phyloP scores from a whole-genome alignment of 2,888 invertebrate species.

The Drosophila buzzatii region DNA sequence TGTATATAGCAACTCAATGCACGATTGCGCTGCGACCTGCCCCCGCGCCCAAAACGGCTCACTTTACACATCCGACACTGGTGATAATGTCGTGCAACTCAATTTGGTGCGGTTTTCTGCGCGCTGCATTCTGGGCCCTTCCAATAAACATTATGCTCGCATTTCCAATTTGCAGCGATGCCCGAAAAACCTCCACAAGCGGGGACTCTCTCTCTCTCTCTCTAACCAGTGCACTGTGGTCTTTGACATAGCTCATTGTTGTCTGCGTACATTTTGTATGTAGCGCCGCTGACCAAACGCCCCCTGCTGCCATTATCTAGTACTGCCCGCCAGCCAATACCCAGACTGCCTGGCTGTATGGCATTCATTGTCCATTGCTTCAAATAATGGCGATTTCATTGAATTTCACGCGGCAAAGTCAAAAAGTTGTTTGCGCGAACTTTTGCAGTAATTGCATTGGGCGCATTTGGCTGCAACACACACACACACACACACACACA shows the following conservation, averaged over 20 bases:
- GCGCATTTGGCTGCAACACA: slow-evolving; percentile 29
- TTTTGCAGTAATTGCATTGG: slow-evolving; percentile 79
- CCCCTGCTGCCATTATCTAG: slow-evolving; percentile 2
- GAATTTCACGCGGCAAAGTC: slow-evolving; percentile 79
- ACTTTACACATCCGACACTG: slow-evolving; percentile 58
- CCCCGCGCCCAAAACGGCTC: slow-evolving; percentile 11
- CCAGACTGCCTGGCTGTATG: neutral
- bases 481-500: slow-evolving; percentile 10
- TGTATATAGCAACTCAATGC: slow-evolving; percentile 10
- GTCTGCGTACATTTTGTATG: slow-evolving; percentile 40
- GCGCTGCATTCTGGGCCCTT: slow-evolving; percentile 6
- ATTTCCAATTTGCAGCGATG: slow-evolving; percentile 55
- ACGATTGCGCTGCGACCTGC: neutral
- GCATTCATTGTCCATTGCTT: slow-evolving; percentile 63
- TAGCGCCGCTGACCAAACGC: slow-evolving; percentile 1
- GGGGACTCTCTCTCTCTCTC: neutral
- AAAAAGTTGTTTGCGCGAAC: slow-evolving; percentile 78
- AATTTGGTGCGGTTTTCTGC: slow-evolving; percentile 60
- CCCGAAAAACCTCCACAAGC: slow-evolving; percentile 18
- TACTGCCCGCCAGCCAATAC: neutral
- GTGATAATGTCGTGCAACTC: slow-evolving; percentile 71
- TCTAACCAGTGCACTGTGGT: slow-evolving; percentile 44
- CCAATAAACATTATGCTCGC: slow-evolving; percentile 64
- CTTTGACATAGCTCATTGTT: slow-evolving; percentile 67
- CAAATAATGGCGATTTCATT: slow-evolving; percentile 78